Evolutionary conservation across 2,888 invertebrate species (phyloP).

Genomic region (Homarus gammarus): DNA sequence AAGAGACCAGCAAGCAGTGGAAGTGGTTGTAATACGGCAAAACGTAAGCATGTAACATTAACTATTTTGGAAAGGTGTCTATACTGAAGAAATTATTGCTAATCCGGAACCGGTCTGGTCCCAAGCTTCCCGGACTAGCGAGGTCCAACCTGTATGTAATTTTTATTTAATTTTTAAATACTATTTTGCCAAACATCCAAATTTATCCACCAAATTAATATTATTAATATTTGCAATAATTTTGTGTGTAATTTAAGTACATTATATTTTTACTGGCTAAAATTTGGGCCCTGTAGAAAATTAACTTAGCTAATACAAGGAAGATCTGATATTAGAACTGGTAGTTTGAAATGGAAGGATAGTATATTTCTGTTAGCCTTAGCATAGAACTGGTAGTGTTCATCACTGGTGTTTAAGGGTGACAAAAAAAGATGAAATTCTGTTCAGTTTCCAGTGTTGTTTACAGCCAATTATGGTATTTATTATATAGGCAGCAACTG

Average conservation of each 20-base stretch:
- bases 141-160: too few species aligned
- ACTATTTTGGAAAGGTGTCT: too few species aligned
- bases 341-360: background rate
- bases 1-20: too few species aligned
- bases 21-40: too few species aligned
- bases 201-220: background rate
- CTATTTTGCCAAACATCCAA: background rate
- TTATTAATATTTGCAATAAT: constrained; percentile 14
- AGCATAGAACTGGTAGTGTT: background rate
- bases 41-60: too few species aligned
- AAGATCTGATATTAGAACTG: background rate
- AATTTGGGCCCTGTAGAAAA: background rate
- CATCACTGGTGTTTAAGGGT: background rate
- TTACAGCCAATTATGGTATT: too few species aligned
- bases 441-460: too few species aligned
- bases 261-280: background rate
- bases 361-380: background rate
- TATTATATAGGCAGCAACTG: too few species aligned
- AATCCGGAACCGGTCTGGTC: too few species aligned
- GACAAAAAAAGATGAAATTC: background rate
- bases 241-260: background rate
- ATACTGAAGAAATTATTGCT: too few species aligned
- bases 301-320: background rate
- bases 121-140: too few species aligned
- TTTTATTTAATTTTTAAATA: background rate